phyloP scores from a whole-genome alignment of 2,888 invertebrate species.

The Meiosimyza platycephala region DNA sequence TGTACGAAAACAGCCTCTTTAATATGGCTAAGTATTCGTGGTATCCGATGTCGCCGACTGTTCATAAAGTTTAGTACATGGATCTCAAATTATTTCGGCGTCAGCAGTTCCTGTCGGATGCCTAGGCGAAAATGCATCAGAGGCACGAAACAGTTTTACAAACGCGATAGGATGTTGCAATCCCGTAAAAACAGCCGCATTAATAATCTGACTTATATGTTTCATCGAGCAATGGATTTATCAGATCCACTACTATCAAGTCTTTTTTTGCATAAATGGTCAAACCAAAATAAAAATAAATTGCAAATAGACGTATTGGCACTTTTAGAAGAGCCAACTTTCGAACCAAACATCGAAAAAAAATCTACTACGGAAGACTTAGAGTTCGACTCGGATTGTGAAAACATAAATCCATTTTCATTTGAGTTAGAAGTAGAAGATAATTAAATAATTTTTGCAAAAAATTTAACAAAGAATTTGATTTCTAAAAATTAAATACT shows the following conservation, averaged over 20 bases:
- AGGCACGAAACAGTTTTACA: slow-evolving; percentile 34
- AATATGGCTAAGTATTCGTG: slow-evolving; percentile 31
- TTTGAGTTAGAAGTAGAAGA: no score
- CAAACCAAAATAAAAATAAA: slow-evolving; percentile 23
- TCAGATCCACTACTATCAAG: slow-evolving; percentile 32
- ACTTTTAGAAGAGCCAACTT: slow-evolving; percentile 25
- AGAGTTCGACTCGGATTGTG: no score
- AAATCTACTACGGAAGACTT: no score
- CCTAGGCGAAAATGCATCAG: slow-evolving; percentile 31
- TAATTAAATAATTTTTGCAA: no score
- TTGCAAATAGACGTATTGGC: slow-evolving; percentile 27
- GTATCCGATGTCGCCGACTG: slow-evolving; percentile 29
- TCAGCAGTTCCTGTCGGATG: slow-evolving; percentile 20
- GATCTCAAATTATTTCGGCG: slow-evolving; percentile 24
- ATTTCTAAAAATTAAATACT: no score
- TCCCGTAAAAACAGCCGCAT: slow-evolving; percentile 23
- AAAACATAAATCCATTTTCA: no score
- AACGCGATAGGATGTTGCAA: slow-evolving; percentile 23
- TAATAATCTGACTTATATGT: slow-evolving; percentile 27
- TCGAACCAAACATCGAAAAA: neutral
- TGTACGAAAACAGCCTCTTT: slow-evolving; percentile 23
- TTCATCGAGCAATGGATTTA: slow-evolving; percentile 22
- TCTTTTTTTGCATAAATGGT: slow-evolving; percentile 17
- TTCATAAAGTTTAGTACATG: neutral
- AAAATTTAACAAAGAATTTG: no score